Percentiles rank a stretch among this genome's conserved stretches.
Conservation (phyloP, 2,113 vertebrate genomes). For the Notothenia coriiceps region DNA sequence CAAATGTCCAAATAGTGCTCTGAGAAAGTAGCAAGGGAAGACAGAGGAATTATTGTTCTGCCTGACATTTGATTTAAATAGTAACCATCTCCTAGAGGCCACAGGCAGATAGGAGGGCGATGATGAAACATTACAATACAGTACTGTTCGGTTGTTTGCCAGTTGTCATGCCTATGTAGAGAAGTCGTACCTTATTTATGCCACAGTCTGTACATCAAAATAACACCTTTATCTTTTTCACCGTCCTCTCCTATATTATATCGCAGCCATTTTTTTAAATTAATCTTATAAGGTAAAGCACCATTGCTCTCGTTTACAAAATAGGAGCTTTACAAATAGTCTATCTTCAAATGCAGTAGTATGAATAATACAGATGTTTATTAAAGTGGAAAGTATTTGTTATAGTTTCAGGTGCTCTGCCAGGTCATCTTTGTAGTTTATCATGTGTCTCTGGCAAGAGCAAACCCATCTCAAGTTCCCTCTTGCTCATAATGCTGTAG, state of each 20-base stretch:
- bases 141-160: slow-evolving; percentile 24
- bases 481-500: slow-evolving; percentile 49
- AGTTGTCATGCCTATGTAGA: slow-evolving; percentile 41
- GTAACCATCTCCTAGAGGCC: slow-evolving; percentile 32
- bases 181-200: slow-evolving; percentile 28
- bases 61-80: slow-evolving; percentile 38
- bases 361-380: slow-evolving; percentile 53
- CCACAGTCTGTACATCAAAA: slow-evolving; percentile 53
- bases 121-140: slow-evolving; percentile 37
- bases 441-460: slow-evolving; percentile 52
- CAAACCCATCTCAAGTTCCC: slow-evolving; percentile 57
- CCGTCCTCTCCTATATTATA: not conserved
- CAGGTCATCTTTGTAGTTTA: slow-evolving; percentile 59
- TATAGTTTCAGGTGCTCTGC: slow-evolving; percentile 17
- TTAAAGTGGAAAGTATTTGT: slow-evolving; percentile 57
- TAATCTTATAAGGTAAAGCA: slow-evolving; percentile 31
- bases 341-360: slow-evolving; percentile 33
- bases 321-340: slow-evolving; percentile 15
- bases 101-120: slow-evolving; percentile 29
- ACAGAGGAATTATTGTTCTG: slow-evolving; percentile 52
- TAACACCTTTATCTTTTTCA: slow-evolving; percentile 53
- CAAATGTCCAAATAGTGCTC: slow-evolving; percentile 18
- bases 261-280: not conserved
- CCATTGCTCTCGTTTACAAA: slow-evolving; percentile 13
- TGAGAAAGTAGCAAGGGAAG: slow-evolving; percentile 20